These are phyloP conservation scores for Stegana nigrithorax DNA, from an alignment of 2,888 invertebrate genomes.

Conservation along the genomic window DNA sequence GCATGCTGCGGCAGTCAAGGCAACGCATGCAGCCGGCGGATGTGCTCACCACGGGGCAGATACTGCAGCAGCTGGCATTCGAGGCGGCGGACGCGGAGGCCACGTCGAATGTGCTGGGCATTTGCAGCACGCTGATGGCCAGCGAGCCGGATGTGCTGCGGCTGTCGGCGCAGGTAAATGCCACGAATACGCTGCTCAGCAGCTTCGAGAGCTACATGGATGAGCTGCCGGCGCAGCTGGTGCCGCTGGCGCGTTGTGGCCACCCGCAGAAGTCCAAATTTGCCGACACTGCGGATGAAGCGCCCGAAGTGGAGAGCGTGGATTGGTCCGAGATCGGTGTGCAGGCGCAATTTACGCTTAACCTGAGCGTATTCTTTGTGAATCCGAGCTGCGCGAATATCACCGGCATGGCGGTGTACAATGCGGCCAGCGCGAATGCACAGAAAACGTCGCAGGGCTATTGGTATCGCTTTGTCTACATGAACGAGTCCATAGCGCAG, in stretches of 20 bases:
- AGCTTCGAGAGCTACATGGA: conserved; percentile 72
- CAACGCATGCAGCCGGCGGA: conserved; percentile 71
- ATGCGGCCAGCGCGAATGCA: conserved; percentile 18
- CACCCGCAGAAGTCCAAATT: neutral
- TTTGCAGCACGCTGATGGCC: conserved; percentile 71
- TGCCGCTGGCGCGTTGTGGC: conserved; percentile 35
- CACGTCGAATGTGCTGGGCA: conserved; percentile 49
- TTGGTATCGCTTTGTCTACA: conserved; percentile 64
- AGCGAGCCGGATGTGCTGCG: conserved; percentile 63
- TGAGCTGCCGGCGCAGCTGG: conserved; percentile 48
- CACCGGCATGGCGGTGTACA: conserved; percentile 62
- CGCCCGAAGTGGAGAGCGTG: conserved; percentile 32
- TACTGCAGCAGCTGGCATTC: conserved; percentile 47
- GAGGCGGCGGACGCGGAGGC: conserved; percentile 31
- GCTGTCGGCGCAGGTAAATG: conserved; percentile 71
- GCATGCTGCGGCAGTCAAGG: conserved; percentile 35
- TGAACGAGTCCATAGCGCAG: conserved; percentile 67
- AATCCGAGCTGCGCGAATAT: conserved; percentile 59
- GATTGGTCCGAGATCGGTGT: conserved; percentile 46
- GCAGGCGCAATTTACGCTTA: conserved; percentile 48
- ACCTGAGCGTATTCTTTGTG: conserved; percentile 63
- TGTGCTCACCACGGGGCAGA: conserved; percentile 70
- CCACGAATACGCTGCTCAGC: conserved; percentile 74
- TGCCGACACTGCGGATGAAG: neutral
- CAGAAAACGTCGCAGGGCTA: conserved; percentile 38